Conservation (phyloP, 2,797 vertebrate genomes). For the Petrocephalus schoutedeni region DNA sequence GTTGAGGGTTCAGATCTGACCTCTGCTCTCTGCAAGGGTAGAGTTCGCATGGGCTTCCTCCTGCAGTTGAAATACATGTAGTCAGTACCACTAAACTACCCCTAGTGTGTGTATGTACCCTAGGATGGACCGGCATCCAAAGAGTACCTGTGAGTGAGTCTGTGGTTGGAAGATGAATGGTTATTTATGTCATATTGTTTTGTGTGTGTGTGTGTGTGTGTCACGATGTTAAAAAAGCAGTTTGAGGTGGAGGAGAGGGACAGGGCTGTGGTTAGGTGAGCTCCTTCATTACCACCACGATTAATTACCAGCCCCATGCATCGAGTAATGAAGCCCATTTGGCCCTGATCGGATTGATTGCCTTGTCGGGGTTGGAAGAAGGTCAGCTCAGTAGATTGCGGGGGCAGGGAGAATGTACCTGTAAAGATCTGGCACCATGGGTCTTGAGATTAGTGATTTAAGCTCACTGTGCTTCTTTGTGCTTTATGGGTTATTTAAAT, state of each 20-base stretch:
- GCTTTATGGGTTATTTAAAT: slow-evolving; percentile 2
- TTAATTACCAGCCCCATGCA: not conserved
- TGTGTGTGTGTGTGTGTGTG: not conserved
- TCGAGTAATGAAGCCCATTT: not conserved
- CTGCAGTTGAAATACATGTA: not conserved
- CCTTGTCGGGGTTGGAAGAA: not conserved
- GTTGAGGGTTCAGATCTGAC: not conserved
- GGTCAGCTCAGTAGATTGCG: not conserved
- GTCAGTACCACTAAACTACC: not conserved
- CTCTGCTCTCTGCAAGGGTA: not conserved
- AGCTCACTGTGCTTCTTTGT: not conserved
- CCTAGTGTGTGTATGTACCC: not conserved
- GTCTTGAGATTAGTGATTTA: not conserved
- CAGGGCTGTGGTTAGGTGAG: not conserved
- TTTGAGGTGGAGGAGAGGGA: not conserved
- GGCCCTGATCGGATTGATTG: not conserved
- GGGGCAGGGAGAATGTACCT: not conserved
- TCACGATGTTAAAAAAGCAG: not conserved
- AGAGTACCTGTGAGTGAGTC: not conserved
- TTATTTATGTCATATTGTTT: not conserved
- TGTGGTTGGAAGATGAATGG: not conserved
- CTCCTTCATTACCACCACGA: not conserved
- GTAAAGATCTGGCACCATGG: not conserved
- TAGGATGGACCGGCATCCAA: not conserved
- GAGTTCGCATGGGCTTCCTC: not conserved